Evolutionary conservation across 2,113 vertebrate species (phyloP).

Genomic region (Pitta sordida): DNA sequence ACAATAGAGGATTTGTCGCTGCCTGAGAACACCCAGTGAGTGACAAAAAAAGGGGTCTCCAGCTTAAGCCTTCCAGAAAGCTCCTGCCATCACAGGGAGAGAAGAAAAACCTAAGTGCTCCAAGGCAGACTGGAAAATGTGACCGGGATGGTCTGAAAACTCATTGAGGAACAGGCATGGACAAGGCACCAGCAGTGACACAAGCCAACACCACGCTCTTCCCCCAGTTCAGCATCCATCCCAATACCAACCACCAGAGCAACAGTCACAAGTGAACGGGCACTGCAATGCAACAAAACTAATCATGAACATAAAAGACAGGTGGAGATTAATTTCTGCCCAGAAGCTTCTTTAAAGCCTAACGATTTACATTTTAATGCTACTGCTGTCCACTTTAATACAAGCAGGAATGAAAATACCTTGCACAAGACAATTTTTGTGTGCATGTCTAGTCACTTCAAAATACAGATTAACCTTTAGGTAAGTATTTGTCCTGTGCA

Average conservation of each 20-base stretch:
- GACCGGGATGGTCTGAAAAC: background rate
- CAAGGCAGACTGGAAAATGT: background rate
- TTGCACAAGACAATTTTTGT: background rate
- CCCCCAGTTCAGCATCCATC: background rate
- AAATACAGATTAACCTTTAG: background rate
- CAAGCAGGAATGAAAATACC: background rate
- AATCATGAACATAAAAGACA: background rate
- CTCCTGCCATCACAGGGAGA: background rate
- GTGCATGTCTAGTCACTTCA: background rate
- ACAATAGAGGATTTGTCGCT: background rate
- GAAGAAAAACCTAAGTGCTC: background rate
- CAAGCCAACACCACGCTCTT: background rate
- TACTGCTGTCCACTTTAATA: background rate
- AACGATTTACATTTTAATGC: background rate
- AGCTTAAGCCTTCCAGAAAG: background rate
- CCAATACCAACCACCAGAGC: background rate
- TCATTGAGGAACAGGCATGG: background rate
- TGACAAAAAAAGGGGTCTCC: background rate
- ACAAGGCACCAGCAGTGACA: background rate
- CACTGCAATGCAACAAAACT: background rate
- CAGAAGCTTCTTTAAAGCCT: background rate
- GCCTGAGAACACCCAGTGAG: accelerated
- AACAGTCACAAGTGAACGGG: background rate
- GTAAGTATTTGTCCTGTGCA: background rate
- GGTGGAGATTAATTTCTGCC: background rate